A percentile compares a stretch with the other conserved stretches of the same genome.
phyloP scores from a whole-genome alignment of 2,797 vertebrate genomes.

The Sebastes cheni region DNA sequence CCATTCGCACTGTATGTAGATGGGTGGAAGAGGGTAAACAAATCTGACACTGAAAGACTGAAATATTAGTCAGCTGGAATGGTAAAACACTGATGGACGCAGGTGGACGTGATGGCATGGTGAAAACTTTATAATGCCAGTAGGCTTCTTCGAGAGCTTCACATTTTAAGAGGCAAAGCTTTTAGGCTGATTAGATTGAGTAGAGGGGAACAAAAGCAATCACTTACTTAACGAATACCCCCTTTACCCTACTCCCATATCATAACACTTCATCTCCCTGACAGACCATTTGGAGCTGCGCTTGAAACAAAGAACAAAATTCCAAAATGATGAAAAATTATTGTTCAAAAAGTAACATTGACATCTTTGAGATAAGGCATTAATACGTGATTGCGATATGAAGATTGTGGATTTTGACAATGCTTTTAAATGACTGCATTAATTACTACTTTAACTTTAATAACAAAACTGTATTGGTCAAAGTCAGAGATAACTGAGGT shows the following conservation, averaged over 20 bases:
- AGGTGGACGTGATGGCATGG: slow-evolving; percentile 51
- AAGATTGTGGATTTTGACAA: slow-evolving; percentile 10
- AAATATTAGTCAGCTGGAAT: slow-evolving; percentile 21
- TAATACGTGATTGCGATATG: neutral
- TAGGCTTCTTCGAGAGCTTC: slow-evolving; percentile 55
- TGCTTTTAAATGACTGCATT: neutral
- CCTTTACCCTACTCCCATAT: slow-evolving; percentile 57
- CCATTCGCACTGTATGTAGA: neutral
- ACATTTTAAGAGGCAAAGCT: slow-evolving; percentile 73
- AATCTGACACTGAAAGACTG: neutral
- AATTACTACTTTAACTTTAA: neutral
- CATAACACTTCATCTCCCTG: slow-evolving; percentile 62
- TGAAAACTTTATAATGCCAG: slow-evolving; percentile 61
- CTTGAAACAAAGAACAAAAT: slow-evolving; percentile 42
- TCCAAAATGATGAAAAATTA: slow-evolving; percentile 28
- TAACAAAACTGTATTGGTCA: neutral
- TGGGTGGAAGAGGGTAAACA: slow-evolving; percentile 6
- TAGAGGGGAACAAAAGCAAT: slow-evolving; percentile 69
- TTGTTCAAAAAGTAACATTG: slow-evolving; percentile 2
- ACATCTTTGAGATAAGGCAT: neutral
- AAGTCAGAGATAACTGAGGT: neutral
- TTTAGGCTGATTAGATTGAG: slow-evolving; percentile 76
- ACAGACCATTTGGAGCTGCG: slow-evolving; percentile 48
- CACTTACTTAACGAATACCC: slow-evolving; percentile 70
- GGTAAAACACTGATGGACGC: slow-evolving; percentile 27